Evolutionary conservation across 2,113 vertebrate species (phyloP).

Genomic region (Burhinus oedicnemus): DNA sequence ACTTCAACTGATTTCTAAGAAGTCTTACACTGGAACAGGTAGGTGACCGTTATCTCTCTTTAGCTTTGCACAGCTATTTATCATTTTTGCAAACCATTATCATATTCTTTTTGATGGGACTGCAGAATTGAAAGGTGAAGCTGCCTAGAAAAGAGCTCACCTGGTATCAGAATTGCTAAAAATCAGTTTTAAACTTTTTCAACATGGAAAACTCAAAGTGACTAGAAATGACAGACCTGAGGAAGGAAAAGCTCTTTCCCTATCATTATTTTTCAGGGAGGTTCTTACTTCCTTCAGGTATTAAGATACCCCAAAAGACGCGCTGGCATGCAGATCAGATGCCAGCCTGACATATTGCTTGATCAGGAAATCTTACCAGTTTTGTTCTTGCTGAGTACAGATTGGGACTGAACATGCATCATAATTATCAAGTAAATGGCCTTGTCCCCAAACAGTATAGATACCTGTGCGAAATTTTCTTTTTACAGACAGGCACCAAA

Average conservation of each 20-base stretch:
- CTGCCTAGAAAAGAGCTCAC: neutral
- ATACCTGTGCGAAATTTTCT: neutral
- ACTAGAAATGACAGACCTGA: neutral
- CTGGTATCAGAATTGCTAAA: neutral
- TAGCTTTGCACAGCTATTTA: neutral
- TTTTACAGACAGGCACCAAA: neutral
- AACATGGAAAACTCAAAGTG: neutral
- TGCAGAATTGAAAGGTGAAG: neutral
- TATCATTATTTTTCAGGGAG: neutral
- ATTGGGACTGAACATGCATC: neutral
- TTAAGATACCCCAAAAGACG: neutral
- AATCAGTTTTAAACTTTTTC: neutral
- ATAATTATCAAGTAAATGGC: neutral
- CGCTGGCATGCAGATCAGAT: neutral
- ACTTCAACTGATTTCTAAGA: neutral
- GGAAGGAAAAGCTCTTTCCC: neutral
- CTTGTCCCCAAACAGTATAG: neutral
- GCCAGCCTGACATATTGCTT: neutral
- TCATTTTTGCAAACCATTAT: neutral
- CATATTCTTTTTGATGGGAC: neutral
- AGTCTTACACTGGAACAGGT: neutral
- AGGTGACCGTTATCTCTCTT: neutral
- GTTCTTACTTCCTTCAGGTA: neutral
- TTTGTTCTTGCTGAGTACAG: neutral
- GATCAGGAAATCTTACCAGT: neutral